Percentiles rank a stretch among this genome's conserved stretches.
Conservation (phyloP, 2,797 vertebrate species). For the Rhinatrema bivittatum region DNA sequence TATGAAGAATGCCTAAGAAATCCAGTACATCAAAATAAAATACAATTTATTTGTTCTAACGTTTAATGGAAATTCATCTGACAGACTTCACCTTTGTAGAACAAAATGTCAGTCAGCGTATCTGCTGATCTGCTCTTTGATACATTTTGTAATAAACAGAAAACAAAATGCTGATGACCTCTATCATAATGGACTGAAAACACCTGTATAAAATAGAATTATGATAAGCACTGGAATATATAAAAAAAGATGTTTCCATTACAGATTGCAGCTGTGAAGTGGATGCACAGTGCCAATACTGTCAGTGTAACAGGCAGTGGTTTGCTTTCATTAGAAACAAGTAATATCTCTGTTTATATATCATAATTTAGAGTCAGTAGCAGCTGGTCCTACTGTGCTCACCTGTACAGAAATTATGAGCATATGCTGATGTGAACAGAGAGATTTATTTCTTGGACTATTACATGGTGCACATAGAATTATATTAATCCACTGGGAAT, state of each 20-base stretch:
- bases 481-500: too few species aligned
- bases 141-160: too few species aligned
- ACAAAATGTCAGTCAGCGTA: too few species aligned
- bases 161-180: too few species aligned
- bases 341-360: not conserved
- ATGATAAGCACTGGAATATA: not conserved
- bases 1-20: too few species aligned
- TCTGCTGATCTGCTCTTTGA: too few species aligned
- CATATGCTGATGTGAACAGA: not conserved
- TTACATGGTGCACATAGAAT: not conserved
- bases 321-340: too few species aligned
- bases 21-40: too few species aligned
- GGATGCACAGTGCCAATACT: accelerated
- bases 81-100: too few species aligned
- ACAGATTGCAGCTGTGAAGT: accelerated
- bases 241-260: accelerated
- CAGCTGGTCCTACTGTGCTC: slow-evolving; percentile 1
- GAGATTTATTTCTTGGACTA: not conserved
- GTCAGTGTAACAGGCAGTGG: accelerated
- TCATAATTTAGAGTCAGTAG: not conserved
- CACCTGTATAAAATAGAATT: not conserved
- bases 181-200: too few species aligned
- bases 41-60: too few species aligned
- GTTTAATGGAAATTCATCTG: too few species aligned
- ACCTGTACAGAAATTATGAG: not conserved